A percentile compares a stretch with the other conserved stretches of the same genome.
Evolutionary conservation across 2,797 vertebrate genomes (phyloP).

Genomic region (Vultur gryphus): DNA sequence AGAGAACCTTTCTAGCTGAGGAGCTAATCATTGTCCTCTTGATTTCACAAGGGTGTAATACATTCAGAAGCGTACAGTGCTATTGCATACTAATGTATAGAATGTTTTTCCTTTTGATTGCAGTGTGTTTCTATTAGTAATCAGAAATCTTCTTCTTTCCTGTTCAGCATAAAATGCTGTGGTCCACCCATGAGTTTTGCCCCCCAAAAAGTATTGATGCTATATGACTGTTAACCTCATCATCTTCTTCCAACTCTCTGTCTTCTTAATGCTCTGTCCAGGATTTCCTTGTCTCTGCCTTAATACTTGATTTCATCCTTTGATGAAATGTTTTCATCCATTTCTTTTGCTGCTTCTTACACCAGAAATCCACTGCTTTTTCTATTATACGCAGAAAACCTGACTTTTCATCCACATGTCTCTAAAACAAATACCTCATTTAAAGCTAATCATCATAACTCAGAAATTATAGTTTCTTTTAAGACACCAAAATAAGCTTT

Average conservation of each 20-base stretch:
- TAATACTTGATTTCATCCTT: background rate
- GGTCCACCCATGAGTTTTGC: background rate
- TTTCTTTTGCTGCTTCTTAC: background rate
- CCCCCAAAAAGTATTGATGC: background rate
- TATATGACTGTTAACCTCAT: background rate
- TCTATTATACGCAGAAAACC: background rate
- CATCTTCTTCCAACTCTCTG: background rate
- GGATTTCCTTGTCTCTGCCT: background rate
- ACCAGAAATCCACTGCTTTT: background rate
- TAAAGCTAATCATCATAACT: background rate
- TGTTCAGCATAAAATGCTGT: background rate
- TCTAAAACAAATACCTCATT: background rate
- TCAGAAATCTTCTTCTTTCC: background rate
- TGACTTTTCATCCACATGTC: background rate
- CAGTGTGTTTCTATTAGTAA: background rate
- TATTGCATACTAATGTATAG: background rate
- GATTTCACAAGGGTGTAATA: slow-evolving; percentile 21
- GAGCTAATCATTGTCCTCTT: slow-evolving; percentile 9
- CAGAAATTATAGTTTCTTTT: background rate
- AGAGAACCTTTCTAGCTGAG: background rate
- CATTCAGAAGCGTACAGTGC: background rate
- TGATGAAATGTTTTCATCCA: background rate
- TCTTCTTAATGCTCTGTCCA: background rate
- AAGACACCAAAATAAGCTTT: background rate
- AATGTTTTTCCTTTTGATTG: background rate